Conservation (phyloP, 64 coral and sea anemone genomes). For the Acropora tenuis region DNA sequence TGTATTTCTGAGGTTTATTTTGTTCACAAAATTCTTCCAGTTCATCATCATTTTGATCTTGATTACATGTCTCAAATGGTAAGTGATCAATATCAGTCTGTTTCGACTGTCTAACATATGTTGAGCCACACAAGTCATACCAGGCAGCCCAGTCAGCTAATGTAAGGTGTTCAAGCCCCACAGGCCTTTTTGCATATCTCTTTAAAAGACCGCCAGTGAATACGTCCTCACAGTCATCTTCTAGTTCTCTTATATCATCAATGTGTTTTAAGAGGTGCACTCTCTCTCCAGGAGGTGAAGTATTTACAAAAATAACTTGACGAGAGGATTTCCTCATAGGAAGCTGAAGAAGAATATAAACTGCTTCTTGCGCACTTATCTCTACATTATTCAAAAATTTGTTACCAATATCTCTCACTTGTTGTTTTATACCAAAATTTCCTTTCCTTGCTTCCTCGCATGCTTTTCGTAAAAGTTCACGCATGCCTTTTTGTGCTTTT, state of each 20-base stretch:
- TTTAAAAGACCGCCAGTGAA: slow-evolving; percentile 17
- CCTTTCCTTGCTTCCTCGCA: slow-evolving; percentile 30
- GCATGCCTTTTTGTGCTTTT: slow-evolving; percentile 43
- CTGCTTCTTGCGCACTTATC: slow-evolving; percentile 42
- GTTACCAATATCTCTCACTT: too few species aligned
- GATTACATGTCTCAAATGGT: slow-evolving; percentile 6
- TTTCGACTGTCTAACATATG: not conserved
- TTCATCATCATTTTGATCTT: slow-evolving; percentile 23
- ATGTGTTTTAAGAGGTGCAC: slow-evolving; percentile 28
- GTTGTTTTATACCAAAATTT: not conserved
- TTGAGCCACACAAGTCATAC: not conserved
- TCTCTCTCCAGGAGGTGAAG: slow-evolving; percentile 19
- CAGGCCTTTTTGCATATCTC: slow-evolving; percentile 24
- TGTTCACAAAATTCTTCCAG: not conserved
- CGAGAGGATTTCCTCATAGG: slow-evolving; percentile 38
- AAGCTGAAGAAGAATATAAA: slow-evolving; percentile 16
- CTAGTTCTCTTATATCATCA: slow-evolving; percentile 24
- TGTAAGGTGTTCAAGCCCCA: slow-evolving; percentile 6
- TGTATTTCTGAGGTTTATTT: slow-evolving; percentile 4
- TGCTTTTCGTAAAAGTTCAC: slow-evolving; percentile 18
- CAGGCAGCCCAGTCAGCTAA: slow-evolving; percentile 39
- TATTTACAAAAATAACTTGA: slow-evolving; percentile 28
- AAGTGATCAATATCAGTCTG: slow-evolving; percentile 12
- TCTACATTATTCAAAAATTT: slow-evolving; percentile 24
- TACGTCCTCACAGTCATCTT: slow-evolving; percentile 47